These are phyloP conservation scores for Cecidostiba fungosa DNA, from an alignment of 2,888 invertebrate genomes.

Conservation along the genomic window DNA sequence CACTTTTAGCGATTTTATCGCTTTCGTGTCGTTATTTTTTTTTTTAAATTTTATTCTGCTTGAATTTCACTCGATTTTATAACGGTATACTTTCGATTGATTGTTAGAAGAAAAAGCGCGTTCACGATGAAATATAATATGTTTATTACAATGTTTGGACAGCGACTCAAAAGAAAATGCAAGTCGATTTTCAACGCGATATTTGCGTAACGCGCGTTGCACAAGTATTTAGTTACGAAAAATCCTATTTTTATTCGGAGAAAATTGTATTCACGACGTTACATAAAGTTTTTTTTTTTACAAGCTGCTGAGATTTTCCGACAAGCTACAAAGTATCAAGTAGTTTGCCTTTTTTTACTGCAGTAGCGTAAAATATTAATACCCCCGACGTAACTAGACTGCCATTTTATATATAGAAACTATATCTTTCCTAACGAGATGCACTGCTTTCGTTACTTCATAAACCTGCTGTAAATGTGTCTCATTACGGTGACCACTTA, in stretches of 20 bases:
- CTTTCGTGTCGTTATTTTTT: too few species aligned
- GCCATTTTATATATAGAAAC: neutral
- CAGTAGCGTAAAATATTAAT: neutral
- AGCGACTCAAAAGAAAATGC: neutral
- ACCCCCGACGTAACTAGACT: neutral
- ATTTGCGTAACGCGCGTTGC: constrained; percentile 7
- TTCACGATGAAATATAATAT: neutral
- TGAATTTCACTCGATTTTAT: too few species aligned
- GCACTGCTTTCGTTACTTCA: neutral
- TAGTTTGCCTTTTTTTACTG: neutral
- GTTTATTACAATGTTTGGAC: neutral
- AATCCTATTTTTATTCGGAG: neutral
- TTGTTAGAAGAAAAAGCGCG: neutral
- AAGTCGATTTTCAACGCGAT: neutral
- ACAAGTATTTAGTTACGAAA: constrained; percentile 23
- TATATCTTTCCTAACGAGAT: neutral
- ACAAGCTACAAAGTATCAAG: neutral
- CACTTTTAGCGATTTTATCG: neutral
- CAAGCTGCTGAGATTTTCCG: constrained; percentile 4
- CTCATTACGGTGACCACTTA: neutral
- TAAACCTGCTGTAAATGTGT: neutral
- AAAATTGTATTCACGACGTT: neutral
- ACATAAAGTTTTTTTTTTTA: neutral
- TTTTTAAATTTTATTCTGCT: too few species aligned
- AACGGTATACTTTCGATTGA: too few species aligned